Evolutionary conservation across 2,888 invertebrate species (phyloP).

Genomic region (Allacma fusca): DNA sequence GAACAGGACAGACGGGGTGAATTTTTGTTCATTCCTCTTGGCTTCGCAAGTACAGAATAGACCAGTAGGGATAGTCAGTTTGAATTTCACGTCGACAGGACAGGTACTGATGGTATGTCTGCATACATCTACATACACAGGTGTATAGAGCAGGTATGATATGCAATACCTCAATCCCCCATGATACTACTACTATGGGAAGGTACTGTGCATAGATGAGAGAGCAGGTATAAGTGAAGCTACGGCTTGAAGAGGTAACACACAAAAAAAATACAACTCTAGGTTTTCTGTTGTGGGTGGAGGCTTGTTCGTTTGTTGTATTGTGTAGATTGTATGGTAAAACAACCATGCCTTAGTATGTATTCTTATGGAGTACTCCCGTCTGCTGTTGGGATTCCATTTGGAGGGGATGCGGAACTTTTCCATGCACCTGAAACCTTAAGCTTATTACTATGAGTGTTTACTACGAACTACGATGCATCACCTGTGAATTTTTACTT

Average conservation of each 20-base stretch:
- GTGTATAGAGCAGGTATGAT: too few relatives aligned
- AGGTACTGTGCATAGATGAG: neutral
- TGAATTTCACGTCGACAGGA: conserved; percentile 1
- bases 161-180: too few relatives aligned
- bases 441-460: conserved; percentile 8
- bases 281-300: conserved; percentile 11
- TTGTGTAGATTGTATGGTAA: neutral
- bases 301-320: conserved; percentile 16
- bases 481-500: neutral
- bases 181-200: too few relatives aligned
- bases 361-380: neutral
- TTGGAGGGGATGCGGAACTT: conserved; percentile 7
- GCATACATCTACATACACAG: neutral
- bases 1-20: conserved; percentile 16
- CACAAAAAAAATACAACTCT: neutral
- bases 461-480: conserved; percentile 7
- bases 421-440: conserved; percentile 14
- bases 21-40: conserved; percentile 2
- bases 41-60: neutral
- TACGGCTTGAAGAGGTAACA: neutral
- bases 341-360: conserved; percentile 7
- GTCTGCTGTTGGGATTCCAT: neutral
- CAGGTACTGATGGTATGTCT: neutral
- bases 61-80: conserved; percentile 13
- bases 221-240: conserved; percentile 3